Evolutionary conservation across 37 sponge, comb jelly and placozoan species (phyloP).

Genomic region (Mnemiopsis leidyi): DNA sequence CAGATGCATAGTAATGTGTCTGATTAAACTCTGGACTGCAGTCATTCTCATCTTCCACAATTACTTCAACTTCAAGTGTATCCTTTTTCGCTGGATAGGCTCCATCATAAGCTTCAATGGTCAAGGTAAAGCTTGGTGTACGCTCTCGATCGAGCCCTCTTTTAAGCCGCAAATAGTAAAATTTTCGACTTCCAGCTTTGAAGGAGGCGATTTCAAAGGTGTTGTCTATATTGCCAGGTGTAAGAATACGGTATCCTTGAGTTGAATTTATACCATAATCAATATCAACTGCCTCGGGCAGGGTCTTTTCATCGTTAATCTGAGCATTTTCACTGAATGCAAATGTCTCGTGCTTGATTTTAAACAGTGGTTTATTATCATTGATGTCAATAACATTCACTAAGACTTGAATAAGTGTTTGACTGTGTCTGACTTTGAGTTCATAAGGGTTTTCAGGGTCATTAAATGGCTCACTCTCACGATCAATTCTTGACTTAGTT

Average conservation of each 20-base stretch:
- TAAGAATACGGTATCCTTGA: conserved; percentile 22
- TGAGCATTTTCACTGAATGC: conserved; percentile 42
- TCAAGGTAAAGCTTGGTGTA: not conserved
- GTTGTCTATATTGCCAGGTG: conserved; percentile 55
- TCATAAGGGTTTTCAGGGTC: conserved; percentile 40
- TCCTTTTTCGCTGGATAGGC: conserved; percentile 35
- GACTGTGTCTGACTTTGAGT: not conserved
- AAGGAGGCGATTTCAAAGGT: not conserved
- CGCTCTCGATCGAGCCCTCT: conserved; percentile 24
- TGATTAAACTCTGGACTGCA: conserved; percentile 5
- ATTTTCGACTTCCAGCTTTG: not conserved
- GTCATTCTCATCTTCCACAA: conserved; percentile 65
- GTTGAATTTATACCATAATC: conserved; percentile 35
- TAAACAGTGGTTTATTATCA: conserved; percentile 44
- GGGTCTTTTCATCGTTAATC: not conserved
- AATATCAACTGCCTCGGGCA: conserved; percentile 48
- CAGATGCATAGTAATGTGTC: conserved; percentile 1
- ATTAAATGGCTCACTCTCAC: conserved; percentile 41
- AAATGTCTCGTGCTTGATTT: conserved; percentile 4
- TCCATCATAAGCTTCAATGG: conserved; percentile 27
- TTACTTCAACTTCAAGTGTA: not conserved
- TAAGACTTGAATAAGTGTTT: not conserved
- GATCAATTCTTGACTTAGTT: conserved; percentile 48
- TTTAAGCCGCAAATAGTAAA: not conserved
- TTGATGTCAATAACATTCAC: conserved; percentile 56